Conservation (phyloP, 2,797 vertebrate species). For the Chloroceryle inda region DNA sequence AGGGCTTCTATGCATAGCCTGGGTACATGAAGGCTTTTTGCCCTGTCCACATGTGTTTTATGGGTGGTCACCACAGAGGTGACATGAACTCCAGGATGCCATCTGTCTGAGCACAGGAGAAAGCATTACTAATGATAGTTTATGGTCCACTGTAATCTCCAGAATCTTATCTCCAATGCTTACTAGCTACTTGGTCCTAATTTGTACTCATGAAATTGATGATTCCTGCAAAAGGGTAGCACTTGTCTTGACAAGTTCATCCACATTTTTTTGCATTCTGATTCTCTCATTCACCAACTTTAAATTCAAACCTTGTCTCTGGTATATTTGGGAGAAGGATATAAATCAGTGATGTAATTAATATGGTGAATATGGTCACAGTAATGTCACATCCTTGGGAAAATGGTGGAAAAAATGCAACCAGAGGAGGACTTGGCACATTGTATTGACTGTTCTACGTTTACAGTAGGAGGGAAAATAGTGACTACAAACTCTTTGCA, state of each 20-base stretch:
- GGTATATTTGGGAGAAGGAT: not conserved
- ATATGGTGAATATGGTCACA: not conserved
- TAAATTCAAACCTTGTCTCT: not conserved
- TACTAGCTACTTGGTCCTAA: not conserved
- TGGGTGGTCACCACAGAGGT: not conserved
- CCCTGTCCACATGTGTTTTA: not conserved
- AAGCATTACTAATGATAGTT: not conserved
- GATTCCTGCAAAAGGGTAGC: not conserved
- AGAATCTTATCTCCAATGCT: not conserved
- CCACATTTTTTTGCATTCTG: not conserved
- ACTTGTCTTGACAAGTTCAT: not conserved
- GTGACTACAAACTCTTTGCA: not conserved
- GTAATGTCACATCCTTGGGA: not conserved
- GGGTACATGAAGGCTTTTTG: not conserved
- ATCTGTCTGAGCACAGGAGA: not conserved
- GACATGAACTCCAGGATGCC: not conserved
- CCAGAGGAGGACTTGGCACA: not conserved
- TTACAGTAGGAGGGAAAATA: not conserved
- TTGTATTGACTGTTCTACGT: not conserved
- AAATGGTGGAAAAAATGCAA: not conserved
- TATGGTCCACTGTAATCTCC: not conserved
- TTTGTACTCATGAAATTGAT: not conserved
- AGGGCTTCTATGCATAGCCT: not conserved
- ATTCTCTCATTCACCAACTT: not conserved
- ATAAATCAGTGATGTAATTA: not conserved